Conservation (phyloP, 1,140 invertebrate species). For the Subanguina moxae region DNA sequence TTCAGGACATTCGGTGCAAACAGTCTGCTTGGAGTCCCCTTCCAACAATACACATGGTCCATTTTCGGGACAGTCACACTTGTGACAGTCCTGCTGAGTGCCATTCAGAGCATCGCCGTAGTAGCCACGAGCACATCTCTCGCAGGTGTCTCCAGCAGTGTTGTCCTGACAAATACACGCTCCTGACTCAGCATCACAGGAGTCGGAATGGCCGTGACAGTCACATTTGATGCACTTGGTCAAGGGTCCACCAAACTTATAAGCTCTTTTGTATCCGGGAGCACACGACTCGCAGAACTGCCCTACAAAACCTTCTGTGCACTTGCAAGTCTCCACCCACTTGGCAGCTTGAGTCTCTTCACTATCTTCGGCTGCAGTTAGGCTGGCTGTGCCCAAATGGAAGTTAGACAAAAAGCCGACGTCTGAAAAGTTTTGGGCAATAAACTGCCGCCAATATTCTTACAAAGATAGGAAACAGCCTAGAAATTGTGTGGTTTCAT, state of each 20-base stretch:
- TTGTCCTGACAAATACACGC: constrained; percentile 68
- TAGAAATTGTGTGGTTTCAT: background rate
- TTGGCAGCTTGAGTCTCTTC: constrained; percentile 68
- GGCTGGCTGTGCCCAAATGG: constrained; percentile 42
- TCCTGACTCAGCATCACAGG: constrained; percentile 86
- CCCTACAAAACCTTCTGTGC: constrained; percentile 80
- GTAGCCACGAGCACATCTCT: constrained; percentile 83
- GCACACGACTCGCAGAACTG: constrained; percentile 96
- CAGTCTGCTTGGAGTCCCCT: constrained; percentile 72
- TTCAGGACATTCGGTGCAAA: constrained; percentile 85
- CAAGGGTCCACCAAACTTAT: constrained; percentile 82
- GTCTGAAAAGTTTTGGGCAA: too few relatives aligned
- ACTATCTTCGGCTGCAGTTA: constrained; percentile 60
- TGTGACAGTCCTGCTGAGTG: constrained; percentile 80
- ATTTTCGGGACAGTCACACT: constrained; percentile 82
- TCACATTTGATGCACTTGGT: constrained; percentile 88
- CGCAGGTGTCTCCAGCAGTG: constrained; percentile 88
- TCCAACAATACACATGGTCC: constrained; percentile 82
- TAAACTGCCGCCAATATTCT: too few relatives aligned
- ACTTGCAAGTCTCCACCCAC: constrained; percentile 91
- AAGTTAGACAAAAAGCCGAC: constrained; percentile 51
- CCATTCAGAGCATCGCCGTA: constrained; percentile 88
- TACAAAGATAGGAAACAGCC: background rate
- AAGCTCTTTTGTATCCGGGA: constrained; percentile 83
- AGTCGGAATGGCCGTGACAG: constrained; percentile 89